These are phyloP conservation scores for Hyperoodon ampullatus DNA, from an alignment of 2,113 vertebrate species.

Conservation along the genomic window DNA sequence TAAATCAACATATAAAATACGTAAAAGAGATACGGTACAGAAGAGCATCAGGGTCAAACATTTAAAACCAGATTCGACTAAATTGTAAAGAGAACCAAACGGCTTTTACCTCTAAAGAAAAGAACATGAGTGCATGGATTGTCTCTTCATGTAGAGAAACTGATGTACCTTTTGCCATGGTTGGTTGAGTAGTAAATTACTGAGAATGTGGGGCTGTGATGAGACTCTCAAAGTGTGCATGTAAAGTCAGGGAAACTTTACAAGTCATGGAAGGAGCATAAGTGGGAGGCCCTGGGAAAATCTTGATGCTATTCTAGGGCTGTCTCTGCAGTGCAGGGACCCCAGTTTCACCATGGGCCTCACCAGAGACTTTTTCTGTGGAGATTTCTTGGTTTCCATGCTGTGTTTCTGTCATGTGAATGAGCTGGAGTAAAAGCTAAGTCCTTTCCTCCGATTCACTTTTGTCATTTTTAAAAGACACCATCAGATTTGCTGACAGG, in stretches of 20 bases:
- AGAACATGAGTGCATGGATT: background rate
- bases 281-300: background rate
- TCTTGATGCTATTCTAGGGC: background rate
- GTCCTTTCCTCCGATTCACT: background rate
- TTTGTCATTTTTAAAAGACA: slow-evolving; percentile 13
- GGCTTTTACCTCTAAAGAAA: background rate
- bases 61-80: background rate
- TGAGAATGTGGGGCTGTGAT: background rate
- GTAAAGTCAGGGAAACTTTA: background rate
- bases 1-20: background rate
- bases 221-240: background rate
- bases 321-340: fast-evolving
- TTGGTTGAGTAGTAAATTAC: background rate
- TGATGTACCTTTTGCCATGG: background rate
- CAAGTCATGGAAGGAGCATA: fast-evolving
- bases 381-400: background rate
- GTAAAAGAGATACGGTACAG: background rate
- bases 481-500: background rate
- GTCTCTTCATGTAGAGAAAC: background rate
- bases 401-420: background rate
- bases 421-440: background rate
- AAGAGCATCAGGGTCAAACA: background rate
- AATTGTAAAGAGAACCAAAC: background rate
- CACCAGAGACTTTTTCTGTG: background rate
- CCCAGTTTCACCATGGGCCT: background rate